Percentiles rank a stretch among this genome's conserved stretches.
These are phyloP conservation scores for Xenopus borealis DNA, from an alignment of 2,113 vertebrate genomes.

Conservation along the genomic window DNA sequence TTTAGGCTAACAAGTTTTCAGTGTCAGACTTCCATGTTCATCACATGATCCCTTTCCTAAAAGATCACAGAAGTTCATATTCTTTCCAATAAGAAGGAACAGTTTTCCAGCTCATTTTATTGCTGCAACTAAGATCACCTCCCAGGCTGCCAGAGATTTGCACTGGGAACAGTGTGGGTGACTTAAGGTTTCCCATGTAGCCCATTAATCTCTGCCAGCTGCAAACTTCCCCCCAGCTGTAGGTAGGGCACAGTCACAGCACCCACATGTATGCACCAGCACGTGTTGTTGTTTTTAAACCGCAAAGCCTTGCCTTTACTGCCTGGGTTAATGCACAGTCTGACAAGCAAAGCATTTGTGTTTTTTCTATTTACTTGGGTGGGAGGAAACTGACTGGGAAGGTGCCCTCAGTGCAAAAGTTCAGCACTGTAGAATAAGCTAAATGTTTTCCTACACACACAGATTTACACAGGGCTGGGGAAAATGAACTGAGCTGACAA, in stretches of 20 bases:
- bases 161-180: constrained; percentile 57
- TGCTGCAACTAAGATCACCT: constrained; percentile 53
- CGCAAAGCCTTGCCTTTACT: constrained; percentile 63
- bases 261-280: constrained; percentile 62
- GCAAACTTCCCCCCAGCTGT: constrained; percentile 63
- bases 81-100: constrained; percentile 33
- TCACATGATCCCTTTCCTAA: constrained; percentile 13
- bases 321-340: constrained; percentile 54
- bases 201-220: constrained; percentile 69
- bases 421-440: constrained; percentile 39
- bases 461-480: constrained; percentile 36
- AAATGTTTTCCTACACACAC: constrained; percentile 39
- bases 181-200: constrained; percentile 67
- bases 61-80: constrained; percentile 34
- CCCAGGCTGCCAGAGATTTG: constrained; percentile 60
- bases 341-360: constrained; percentile 57
- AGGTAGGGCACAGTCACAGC: constrained; percentile 60
- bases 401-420: constrained; percentile 44
- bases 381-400: constrained; percentile 38
- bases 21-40: neutral
- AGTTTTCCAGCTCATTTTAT: constrained; percentile 50
- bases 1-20: constrained; percentile 44
- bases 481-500: constrained; percentile 36
- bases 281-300: constrained; percentile 60
- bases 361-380: constrained; percentile 52